Base-by-base conservation (phyloP, 2,888 invertebrate genomes). In the Bombylius discolor region DNA sequence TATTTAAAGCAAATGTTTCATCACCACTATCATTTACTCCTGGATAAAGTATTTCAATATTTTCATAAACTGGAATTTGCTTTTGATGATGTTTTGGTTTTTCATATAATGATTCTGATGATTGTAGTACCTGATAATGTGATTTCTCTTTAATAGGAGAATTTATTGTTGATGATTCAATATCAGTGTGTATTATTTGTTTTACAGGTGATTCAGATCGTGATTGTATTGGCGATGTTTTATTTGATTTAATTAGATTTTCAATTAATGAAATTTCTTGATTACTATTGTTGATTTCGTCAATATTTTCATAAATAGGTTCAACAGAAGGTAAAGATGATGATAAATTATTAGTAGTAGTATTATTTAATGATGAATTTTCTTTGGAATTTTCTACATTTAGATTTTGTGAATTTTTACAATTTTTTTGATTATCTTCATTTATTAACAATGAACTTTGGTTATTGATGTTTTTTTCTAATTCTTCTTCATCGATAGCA, bases 51-150 rank as follows among this genome's bases (percentile, higher is more conserved):
- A 81, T 75, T 59, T 81, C 79, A 51, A 81, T 78, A 62, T 82
- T 82, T 64, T 82, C 82, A 65, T 82, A 82, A 44, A 81, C 68
- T 3, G 81, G 81, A 36, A 81, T 70, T 12, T 78, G 73, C 57
- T 77, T 76, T 64, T 67, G 60, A 55, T 70, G 66, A 23, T 11
- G 11, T 60, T 72, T 72, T 56, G 74, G 73, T 47, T 71, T 71
- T 64, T 74, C 73, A 59, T 74, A 74, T 56, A 73, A 70, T 44
- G 73, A 73, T 57, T 74, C 74, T 42, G 64, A 63, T 31, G 68
- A 64, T 62, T 73, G 71, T 33, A 73, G 74, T 55, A 73, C 72
- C 63, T 73, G 73, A 61, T 74, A 74, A 56, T 73, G 73, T 34
- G 74, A 72, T 60, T 73, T 72, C 46, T 62, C 59, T 23, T 63